phyloP scores from a whole-genome alignment of 2,113 vertebrate genomes.

The Cheirogaleus medius region DNA sequence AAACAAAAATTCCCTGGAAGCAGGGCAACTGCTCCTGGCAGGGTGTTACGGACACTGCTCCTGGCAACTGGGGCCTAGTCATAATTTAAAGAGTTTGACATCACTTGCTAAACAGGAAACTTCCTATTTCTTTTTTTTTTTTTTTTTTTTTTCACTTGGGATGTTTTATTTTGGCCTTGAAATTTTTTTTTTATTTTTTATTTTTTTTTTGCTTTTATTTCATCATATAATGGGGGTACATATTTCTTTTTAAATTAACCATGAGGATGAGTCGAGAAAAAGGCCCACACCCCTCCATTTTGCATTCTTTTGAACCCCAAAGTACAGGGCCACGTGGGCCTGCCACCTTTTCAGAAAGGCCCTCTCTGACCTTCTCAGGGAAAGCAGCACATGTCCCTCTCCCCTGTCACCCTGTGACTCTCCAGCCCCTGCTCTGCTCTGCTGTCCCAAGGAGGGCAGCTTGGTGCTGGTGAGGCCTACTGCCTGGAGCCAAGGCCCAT shows the following conservation, averaged over 20 bases:
- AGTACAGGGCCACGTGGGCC: not conserved
- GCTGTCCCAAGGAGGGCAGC: not conserved
- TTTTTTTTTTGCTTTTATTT: too few species aligned
- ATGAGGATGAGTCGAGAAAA: not conserved
- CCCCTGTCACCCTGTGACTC: fast-evolving
- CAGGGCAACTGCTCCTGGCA: not conserved
- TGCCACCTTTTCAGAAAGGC: not conserved
- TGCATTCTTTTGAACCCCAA: not conserved
- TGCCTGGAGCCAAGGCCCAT: not conserved
- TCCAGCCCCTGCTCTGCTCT: not conserved
- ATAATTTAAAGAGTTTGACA: not conserved
- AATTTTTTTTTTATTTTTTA: too few species aligned
- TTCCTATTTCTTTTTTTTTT: not conserved
- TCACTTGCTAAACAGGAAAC: not conserved
- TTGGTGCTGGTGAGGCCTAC: fast-evolving
- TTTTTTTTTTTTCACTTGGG: too few species aligned
- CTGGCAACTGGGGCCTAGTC: not conserved
- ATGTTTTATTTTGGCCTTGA: too few species aligned
- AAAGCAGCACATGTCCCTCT: fast-evolving
- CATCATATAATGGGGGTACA: too few species aligned
- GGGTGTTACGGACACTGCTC: not conserved
- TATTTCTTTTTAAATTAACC: not conserved
- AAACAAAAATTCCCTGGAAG: not conserved
- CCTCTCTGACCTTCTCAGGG: not conserved
- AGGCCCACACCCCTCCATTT: fast-evolving